Evolutionary conservation across 2,113 vertebrate genomes (phyloP).

Genomic region (Albula goreensis): DNA sequence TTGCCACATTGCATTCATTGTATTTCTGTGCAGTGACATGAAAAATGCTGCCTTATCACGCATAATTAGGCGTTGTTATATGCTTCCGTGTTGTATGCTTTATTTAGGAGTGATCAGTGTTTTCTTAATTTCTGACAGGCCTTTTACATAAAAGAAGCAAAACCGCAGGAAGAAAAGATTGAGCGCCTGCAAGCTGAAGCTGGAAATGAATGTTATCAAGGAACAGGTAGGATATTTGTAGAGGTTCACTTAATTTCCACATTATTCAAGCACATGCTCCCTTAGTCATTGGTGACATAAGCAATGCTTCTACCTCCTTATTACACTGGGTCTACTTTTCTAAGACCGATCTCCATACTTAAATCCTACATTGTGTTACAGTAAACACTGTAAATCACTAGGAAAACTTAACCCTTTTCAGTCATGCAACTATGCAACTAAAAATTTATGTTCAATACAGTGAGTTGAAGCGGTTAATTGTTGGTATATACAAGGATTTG

Average conservation of each 20-base stretch:
- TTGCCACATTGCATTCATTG: background rate
- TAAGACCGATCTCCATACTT: background rate
- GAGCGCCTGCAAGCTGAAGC: conserved; percentile 86
- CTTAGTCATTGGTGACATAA: background rate
- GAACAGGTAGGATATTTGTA: conserved; percentile 76
- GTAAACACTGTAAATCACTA: background rate
- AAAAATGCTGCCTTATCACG: background rate
- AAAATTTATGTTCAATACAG: too few species aligned
- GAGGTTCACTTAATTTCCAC: background rate
- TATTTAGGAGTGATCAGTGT: background rate
- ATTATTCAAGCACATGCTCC: background rate
- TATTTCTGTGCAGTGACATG: background rate
- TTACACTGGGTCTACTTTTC: background rate
- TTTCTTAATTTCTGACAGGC: conserved; percentile 63
- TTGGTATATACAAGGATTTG: too few species aligned
- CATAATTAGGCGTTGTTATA: background rate
- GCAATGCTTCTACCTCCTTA: background rate
- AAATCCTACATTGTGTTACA: background rate
- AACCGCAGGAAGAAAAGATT: conserved; percentile 89
- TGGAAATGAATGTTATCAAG: conserved; percentile 82
- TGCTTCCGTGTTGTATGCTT: background rate
- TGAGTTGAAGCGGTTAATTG: too few species aligned
- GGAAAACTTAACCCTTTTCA: background rate
- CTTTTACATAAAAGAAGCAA: conserved; percentile 87
- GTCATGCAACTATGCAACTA: too few species aligned